Evolutionary conservation across 1,140 invertebrate species (phyloP).

Genomic region (Glossosoma conforme): DNA sequence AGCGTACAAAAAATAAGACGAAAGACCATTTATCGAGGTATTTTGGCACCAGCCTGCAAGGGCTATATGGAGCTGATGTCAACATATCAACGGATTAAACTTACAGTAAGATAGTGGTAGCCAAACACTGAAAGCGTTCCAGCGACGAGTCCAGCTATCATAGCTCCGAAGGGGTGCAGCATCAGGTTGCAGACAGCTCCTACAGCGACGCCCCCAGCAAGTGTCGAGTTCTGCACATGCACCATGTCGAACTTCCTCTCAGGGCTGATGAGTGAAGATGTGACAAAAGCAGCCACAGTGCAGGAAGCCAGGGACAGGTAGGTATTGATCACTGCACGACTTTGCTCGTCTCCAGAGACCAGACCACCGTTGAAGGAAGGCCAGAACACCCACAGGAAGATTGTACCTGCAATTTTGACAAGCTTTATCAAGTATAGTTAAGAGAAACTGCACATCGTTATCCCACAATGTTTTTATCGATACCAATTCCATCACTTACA

Average conservation of each 20-base stretch:
- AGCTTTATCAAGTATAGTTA: not conserved
- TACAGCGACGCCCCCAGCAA: slow-evolving; percentile 74
- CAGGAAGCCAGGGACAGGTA: slow-evolving; percentile 81
- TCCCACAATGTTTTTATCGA: too few species aligned
- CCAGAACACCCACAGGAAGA: slow-evolving; percentile 96
- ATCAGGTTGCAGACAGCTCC: slow-evolving; percentile 72
- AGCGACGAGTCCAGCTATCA: slow-evolving; percentile 75
- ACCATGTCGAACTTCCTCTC: slow-evolving; percentile 86
- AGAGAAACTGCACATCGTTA: too few species aligned
- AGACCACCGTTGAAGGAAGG: slow-evolving; percentile 90
- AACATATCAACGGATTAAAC: slow-evolving; percentile 21
- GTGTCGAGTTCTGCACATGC: slow-evolving; percentile 83
- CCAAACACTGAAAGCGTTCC: slow-evolving; percentile 81
- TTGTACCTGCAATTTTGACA: slow-evolving; percentile 63
- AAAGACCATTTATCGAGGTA: too few species aligned
- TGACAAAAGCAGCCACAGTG: slow-evolving; percentile 69
- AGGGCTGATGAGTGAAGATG: slow-evolving; percentile 73
- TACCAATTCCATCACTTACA: too few species aligned
- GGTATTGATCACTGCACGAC: slow-evolving; percentile 89
- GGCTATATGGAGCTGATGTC: too few species aligned
- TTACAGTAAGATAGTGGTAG: slow-evolving; percentile 80
- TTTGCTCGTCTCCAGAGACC: slow-evolving; percentile 67
- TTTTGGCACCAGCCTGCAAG: too few species aligned
- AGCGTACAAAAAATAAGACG: too few species aligned
- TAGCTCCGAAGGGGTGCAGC: slow-evolving; percentile 79